These are phyloP conservation scores for Corythaixoides concolor DNA, from an alignment of 2,113 vertebrate species.

Conservation along the genomic window DNA sequence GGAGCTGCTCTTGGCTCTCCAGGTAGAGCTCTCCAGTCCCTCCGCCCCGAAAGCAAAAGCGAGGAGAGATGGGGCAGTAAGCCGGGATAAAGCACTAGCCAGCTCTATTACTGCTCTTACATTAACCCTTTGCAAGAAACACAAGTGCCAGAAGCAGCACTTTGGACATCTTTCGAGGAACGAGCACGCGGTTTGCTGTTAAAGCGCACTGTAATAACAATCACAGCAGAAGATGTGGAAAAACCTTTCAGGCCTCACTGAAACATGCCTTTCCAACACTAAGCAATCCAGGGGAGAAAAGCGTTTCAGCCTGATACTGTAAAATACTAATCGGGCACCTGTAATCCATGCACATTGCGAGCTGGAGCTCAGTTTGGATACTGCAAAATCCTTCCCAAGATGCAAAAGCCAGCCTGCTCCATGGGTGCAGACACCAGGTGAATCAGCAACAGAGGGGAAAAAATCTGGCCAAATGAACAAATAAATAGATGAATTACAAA, in stretches of 20 bases:
- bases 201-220: background rate
- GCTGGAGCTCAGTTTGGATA: background rate
- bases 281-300: background rate
- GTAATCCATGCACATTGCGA: background rate
- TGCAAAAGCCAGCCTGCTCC: background rate
- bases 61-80: background rate
- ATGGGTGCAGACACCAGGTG: background rate
- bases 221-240: background rate
- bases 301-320: background rate
- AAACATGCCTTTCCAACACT: background rate
- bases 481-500: background rate
- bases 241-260: background rate
- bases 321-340: background rate
- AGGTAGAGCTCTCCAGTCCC: background rate
- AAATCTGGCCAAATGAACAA: background rate
- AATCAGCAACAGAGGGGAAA: background rate
- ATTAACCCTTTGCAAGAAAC: background rate
- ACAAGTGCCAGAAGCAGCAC: background rate
- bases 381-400: background rate
- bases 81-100: background rate
- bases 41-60: background rate
- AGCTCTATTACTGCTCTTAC: background rate
- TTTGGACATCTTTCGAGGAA: background rate
- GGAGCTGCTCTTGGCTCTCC: background rate
- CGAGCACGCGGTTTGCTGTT: background rate